Evolutionary conservation across 1,140 invertebrate genomes (phyloP).

Genomic region (Nymphalis io): DNA sequence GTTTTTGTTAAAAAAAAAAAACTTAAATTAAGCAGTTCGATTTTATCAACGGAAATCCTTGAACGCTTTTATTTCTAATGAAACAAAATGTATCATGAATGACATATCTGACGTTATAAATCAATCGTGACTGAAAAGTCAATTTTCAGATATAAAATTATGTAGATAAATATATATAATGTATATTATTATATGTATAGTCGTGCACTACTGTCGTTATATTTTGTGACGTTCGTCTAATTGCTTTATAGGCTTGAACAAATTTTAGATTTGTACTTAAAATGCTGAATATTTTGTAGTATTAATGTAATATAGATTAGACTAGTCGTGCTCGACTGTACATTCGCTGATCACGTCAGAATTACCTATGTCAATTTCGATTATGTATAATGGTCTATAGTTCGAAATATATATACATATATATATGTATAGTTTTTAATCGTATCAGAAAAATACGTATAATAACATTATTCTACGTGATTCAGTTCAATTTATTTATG

Average conservation of each 20-base stretch:
- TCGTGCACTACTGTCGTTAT: slow-evolving; percentile 55
- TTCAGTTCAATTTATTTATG: neutral
- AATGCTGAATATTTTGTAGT: slow-evolving; percentile 45
- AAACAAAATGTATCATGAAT: slow-evolving; percentile 31
- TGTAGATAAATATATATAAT: neutral
- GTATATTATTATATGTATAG: slow-evolving; percentile 41
- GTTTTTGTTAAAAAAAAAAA: neutral
- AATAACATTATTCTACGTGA: too few relatives aligned
- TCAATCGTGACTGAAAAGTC: slow-evolving; percentile 39
- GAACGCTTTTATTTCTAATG: slow-evolving; percentile 21
- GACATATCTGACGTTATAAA: slow-evolving; percentile 35
- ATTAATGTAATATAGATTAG: slow-evolving; percentile 43
- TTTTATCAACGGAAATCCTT: slow-evolving; percentile 5
- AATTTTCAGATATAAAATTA: slow-evolving; percentile 44
- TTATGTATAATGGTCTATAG: slow-evolving; percentile 28
- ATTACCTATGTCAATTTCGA: slow-evolving; percentile 53
- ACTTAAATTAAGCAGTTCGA: neutral
- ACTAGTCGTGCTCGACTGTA: slow-evolving; percentile 57
- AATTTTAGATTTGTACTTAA: slow-evolving; percentile 67
- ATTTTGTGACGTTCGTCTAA: slow-evolving; percentile 55
- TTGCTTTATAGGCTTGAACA: slow-evolving; percentile 65
- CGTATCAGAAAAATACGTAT: too few relatives aligned
- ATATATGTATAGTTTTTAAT: neutral
- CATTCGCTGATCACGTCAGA: slow-evolving; percentile 37
- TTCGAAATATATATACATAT: slow-evolving; percentile 25